These are phyloP conservation scores for Diarsia brunnea DNA, from an alignment of 2,888 invertebrate genomes.

Conservation along the genomic window DNA sequence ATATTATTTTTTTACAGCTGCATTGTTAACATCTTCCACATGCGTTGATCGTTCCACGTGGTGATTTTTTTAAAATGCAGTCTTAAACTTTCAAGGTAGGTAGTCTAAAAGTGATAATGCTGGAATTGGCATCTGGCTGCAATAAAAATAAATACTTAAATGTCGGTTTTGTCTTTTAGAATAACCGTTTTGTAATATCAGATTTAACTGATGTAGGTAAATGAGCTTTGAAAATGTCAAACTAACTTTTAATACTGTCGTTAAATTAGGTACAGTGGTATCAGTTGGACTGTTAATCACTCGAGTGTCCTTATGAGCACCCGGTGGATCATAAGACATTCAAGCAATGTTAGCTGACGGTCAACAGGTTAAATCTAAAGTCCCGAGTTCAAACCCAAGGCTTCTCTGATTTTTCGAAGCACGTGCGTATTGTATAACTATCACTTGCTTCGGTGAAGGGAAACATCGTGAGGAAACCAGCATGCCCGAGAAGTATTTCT, in stretches of 20 bases:
- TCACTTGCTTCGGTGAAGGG: too few relatives aligned
- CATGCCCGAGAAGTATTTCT: too few relatives aligned
- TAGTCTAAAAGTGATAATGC: constrained; percentile 15
- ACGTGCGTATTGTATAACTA: too few relatives aligned
- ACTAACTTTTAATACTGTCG: neutral
- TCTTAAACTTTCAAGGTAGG: constrained; percentile 37
- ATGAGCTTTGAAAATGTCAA: neutral
- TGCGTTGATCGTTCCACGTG: constrained; percentile 5
- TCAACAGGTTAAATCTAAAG: too few relatives aligned
- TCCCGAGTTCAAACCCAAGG: too few relatives aligned
- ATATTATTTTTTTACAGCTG: constrained; percentile 23
- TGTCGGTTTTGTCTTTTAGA: constrained; percentile 5
- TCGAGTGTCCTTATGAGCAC: too few relatives aligned
- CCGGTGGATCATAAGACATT: too few relatives aligned
- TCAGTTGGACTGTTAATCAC: too few relatives aligned
- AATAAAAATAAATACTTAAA: constrained; percentile 11
- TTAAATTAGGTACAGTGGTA: neutral
- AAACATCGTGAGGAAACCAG: too few relatives aligned
- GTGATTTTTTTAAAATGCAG: constrained; percentile 18
- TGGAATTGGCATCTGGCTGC: constrained; percentile 1
- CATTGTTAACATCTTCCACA: constrained; percentile 30
- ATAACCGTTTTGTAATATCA: constrained; percentile 2
- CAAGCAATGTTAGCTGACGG: too few relatives aligned
- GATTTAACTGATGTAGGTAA: neutral
- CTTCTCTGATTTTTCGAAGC: too few relatives aligned